Base-by-base conservation (phyloP, 2,797 vertebrate species). In the Malacoraja senta region DNA sequence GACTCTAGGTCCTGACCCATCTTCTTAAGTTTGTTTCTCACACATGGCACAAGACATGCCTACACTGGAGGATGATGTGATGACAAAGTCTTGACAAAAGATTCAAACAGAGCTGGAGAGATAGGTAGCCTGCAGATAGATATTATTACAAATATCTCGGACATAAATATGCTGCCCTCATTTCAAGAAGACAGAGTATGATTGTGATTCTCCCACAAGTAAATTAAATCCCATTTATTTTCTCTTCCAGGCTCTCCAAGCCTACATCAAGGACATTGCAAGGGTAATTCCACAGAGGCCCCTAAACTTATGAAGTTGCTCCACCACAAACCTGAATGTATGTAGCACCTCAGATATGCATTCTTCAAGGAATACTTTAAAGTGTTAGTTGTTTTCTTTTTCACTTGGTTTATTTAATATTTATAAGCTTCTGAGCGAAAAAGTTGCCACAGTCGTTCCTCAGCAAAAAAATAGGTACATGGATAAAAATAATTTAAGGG, bases 121-220 rank as follows among this genome's bases (percentile, higher is more conserved):
- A 58, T 1, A 58, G 53, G 53, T 15, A 63, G 12, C 58, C n/a
- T n/a, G 19, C 29, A 65, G 13, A 32, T n/a, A 58, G 8, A 26
- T 26, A 86, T 19, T 19, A 29, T 84, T 86, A 17, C 58, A 86
- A 86, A 86, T n/a, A 61, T 86, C 83, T 86, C 53, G 65, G 83
- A 21, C 0, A 6, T 10, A 9, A 29, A n/a, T 19, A n/a, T 65
- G 29, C 58, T 65, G 58, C n/a, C 13, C 63, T 86, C 80, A 83
- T 53, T 83, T 83, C 61, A 21, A 8, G 24, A 86, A 32, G n/a
- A 65, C 9, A 3, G 21, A 61, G 9, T 83, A 83, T 0, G 80
- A 83, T 61, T 83, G 44, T 83, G 35, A 58, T 44, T 58, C 58
- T 58, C 21, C 1, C 44, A 58, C 24, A 26, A 53, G 58, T 63